Evolutionary conservation across 2,113 vertebrate species (phyloP), one percentile per base, ranked within the genome.

Genomic region (Capricornis sumatraensis): DNA sequence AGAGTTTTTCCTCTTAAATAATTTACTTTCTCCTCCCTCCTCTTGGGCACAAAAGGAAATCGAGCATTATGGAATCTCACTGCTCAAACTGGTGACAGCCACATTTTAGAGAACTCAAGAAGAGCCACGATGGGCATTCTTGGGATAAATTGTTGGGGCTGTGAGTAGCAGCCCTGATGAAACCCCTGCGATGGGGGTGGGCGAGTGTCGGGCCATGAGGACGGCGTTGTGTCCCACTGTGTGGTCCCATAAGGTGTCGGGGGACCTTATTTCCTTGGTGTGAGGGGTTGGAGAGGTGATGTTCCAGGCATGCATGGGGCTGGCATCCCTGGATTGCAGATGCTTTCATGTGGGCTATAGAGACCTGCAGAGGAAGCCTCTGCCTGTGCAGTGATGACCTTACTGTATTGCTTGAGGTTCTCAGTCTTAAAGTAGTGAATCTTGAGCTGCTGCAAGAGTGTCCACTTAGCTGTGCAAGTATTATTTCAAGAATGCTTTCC

Each of bases 221-320:
- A 52, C 0, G 2, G 10, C 0, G 1, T 25, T 23, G 12, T 74
- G 4, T 47, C 30, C 7, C 9, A 3, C 4, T 45, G 7, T 16
- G 0, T 91, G 57, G 17, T 6, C 45, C 19, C 28, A 3, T 23
- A 15, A 10, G 25, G 21, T 85, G 3, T 85, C 43, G 5, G 2
- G 28, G 36, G 53, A 45, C 15, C 83, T 67, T 19, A 3, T 43
- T 62, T 60, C 43, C 30, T 2, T 2, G 21, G 25, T 14, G 6
- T 4, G 27, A 45, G 55, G 11, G 43, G 16, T 16, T 6, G 10
- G 50, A 53, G 45, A 40, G 5, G 14, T 5, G 45, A 25, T 12
- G 10, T 25, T 50, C 5, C 43, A 79, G 3, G 19, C 30, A 3
- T 0, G 40, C 14, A 33, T 1, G 2, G 1, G 52, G 19, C 28